Base-by-base conservation (phyloP, 2,797 vertebrate species). In the Oophaga sylvatica region DNA sequence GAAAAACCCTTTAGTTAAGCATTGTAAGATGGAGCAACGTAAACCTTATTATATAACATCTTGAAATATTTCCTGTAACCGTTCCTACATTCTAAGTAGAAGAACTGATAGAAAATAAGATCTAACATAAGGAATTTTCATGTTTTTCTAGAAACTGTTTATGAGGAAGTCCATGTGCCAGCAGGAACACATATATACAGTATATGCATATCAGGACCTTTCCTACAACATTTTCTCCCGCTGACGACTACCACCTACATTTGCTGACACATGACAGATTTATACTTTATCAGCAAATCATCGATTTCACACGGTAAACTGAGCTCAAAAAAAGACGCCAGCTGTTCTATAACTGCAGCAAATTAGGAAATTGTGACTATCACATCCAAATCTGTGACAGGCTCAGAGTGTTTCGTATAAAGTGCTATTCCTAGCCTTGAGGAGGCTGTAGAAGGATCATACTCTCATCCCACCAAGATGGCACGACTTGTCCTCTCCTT, bases 281-380 rank as follows among this genome's bases (percentile, higher is more conserved):
- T 48, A n/a, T 10, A 80, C 57, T 26, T 6, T 80, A 9, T 73
- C 35, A 65, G 41, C 29, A 26, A 76, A 63, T 65, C 48, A 85
- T 78, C 12, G 71, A 77, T 85, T 85, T 65, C 73, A 85, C 19
- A 31, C 60, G 31, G 53, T 65, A 22, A 11, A 77, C 53, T 29
- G 20, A 19, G 10, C 70, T 63, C 31, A 16, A 65, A 75, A 29
- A 17, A 1, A 65, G 70, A 29, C 12, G n/a, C 4, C 9, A 19
- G 10, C 41, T 53, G 41, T 48, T 84, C n/a, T 76, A 84, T 78
- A 75, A 65, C 60, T 56, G 71, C 73, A 78, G 26, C 73, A 15
- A 84, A 60, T 81, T 48, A 20, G 60, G 26, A 8, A 45, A 65
- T 67, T 67, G 15, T 22, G 41, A 67, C 31, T 81, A 16, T 59